These are phyloP conservation scores for Columba guinea DNA, from an alignment of 2,797 vertebrate genomes.

Conservation along the genomic window DNA sequence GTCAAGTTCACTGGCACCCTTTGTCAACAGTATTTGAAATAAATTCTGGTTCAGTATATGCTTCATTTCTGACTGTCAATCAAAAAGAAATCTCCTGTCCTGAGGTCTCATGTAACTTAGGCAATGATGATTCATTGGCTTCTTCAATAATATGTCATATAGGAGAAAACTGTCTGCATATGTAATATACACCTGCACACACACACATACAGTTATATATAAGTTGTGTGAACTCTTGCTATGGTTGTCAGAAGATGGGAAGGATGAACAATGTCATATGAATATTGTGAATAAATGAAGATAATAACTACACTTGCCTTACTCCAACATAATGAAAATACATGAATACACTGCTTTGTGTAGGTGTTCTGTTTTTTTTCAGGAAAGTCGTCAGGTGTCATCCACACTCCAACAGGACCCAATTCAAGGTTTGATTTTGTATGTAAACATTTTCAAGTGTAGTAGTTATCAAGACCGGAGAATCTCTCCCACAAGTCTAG, in stretches of 20 bases:
- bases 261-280: neutral
- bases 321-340: neutral
- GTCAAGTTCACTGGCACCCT: neutral
- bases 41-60: neutral
- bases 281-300: neutral
- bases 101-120: rapidly evolving
- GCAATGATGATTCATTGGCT: neutral
- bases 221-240: neutral
- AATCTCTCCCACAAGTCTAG: neutral
- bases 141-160: neutral
- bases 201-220: rapidly evolving
- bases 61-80: neutral
- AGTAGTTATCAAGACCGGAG: neutral
- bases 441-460: neutral
- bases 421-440: neutral
- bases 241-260: neutral
- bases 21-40: neutral
- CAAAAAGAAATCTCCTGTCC: neutral
- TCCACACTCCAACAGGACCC: neutral
- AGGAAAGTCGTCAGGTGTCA: neutral
- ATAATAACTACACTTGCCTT: neutral
- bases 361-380: neutral
- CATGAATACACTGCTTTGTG: neutral
- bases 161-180: neutral
- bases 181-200: neutral